Conservation (phyloP, 2,888 invertebrate species). For the Syrista parreyssii region DNA sequence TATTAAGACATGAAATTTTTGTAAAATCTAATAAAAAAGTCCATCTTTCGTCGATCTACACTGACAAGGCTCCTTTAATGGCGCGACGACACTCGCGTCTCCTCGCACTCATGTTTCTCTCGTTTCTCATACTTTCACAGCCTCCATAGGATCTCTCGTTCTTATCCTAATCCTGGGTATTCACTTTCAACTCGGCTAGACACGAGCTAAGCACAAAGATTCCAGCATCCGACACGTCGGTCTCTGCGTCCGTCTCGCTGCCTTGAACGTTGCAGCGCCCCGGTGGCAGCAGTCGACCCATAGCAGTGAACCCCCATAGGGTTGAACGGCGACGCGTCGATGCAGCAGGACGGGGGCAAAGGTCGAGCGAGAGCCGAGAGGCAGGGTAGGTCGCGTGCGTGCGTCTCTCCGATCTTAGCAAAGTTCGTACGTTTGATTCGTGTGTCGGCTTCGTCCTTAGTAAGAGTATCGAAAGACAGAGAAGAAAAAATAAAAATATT, state of each 20-base stretch:
- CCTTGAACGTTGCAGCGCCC: constrained; percentile 19
- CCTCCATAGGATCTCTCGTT: too few relatives aligned
- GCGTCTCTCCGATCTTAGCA: too few relatives aligned
- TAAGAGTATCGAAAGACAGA: constrained; percentile 1
- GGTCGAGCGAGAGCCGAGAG: neutral
- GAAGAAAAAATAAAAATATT: neutral
- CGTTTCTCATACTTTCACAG: too few relatives aligned
- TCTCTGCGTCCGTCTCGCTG: constrained; percentile 20
- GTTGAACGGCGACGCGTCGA: constrained; percentile 15
- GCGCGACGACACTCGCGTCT: too few relatives aligned
- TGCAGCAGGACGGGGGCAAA: neutral
- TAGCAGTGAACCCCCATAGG: constrained; percentile 15
- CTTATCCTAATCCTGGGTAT: too few relatives aligned
- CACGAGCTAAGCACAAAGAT: constrained; percentile 48
- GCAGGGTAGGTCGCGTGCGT: neutral
- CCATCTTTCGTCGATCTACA: too few relatives aligned
- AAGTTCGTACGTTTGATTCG: too few relatives aligned
- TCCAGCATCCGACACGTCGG: constrained; percentile 26
- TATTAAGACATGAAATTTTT: too few relatives aligned
- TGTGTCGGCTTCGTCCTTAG: too few relatives aligned
- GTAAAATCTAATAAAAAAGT: too few relatives aligned
- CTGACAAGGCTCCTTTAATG: too few relatives aligned
- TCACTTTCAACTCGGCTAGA: constrained; percentile 40
- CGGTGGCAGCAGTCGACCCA: neutral
- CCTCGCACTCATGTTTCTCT: too few relatives aligned